Percentiles rank a stretch among this genome's conserved stretches.
Evolutionary conservation across 2,888 invertebrate species (phyloP).

Genomic region (Dasypogon diadema): DNA sequence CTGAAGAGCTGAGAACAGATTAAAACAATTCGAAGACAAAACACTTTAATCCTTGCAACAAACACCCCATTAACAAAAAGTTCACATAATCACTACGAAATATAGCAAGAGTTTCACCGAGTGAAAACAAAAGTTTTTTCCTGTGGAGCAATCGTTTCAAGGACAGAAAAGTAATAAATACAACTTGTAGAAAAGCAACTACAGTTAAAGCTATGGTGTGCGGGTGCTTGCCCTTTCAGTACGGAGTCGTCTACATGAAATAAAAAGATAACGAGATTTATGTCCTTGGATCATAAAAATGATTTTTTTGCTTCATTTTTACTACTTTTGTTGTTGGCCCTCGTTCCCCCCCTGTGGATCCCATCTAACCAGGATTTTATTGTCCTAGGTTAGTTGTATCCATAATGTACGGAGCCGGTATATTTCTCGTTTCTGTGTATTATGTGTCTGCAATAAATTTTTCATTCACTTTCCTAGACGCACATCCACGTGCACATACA

Average conservation of each 20-base stretch:
- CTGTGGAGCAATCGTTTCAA: constrained; percentile 38
- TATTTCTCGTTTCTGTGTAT: constrained; percentile 40
- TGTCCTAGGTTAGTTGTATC: constrained; percentile 60
- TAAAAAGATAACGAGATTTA: constrained; percentile 66
- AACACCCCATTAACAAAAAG: neutral
- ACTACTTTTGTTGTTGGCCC: constrained; percentile 61
- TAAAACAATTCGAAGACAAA: too few species aligned
- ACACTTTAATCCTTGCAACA: neutral
- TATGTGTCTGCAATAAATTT: constrained; percentile 57
- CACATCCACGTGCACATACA: constrained; percentile 45
- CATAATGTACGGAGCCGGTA: constrained; percentile 44
- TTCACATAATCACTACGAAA: constrained; percentile 29
- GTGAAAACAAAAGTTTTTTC: constrained; percentile 47
- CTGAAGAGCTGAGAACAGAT: too few species aligned
- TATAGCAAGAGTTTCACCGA: constrained; percentile 39
- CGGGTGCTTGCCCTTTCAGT: constrained; percentile 5
- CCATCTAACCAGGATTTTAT: constrained; percentile 59
- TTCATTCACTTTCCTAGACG: constrained; percentile 55
- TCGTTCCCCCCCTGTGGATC: neutral
- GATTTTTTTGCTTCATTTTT: constrained; percentile 63
- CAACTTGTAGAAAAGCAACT: constrained; percentile 44
- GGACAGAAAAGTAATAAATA: constrained; percentile 40
- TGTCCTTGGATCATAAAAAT: constrained; percentile 68
- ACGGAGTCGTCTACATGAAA: constrained; percentile 44
- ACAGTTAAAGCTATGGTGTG: constrained; percentile 20